Base-by-base conservation (phyloP, 2,113 vertebrate species). In the Arenaria interpres region DNA sequence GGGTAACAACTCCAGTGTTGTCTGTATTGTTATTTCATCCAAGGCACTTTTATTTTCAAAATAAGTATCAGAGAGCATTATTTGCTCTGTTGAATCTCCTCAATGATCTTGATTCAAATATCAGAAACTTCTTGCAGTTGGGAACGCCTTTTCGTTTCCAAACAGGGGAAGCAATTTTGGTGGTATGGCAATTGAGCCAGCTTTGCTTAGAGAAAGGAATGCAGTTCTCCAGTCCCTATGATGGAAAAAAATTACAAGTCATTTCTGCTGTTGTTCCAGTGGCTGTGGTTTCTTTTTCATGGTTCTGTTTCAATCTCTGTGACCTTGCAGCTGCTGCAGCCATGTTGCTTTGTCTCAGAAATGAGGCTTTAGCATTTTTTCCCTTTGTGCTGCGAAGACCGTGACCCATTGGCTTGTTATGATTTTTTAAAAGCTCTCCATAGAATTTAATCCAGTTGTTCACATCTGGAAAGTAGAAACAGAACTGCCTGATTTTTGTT, bases 271-370 rank as follows among this genome's bases (percentile, higher is more conserved):
- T 84, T 1, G 1, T 82, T 92, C 77, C 64, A 79, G 94, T 2
- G 74, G 48, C 96, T 82, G 48, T 76, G 84, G 66, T 89, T 96
- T 96, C 93, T 89, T 82, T 85, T 95, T 69, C 35, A 39, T 66
- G 69, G 77, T 94, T 89, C 37, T 88, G 8, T 83, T 89, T 95
- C 93, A 79, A 4, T 81, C 75, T 67, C 69, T 85, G 86, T 94
- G 96, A 91, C 88, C 88, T 91, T 91, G 81, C 84, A 96, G 89
- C 89, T 94, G 95, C 89, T 95, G 77, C 69, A 82, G 59, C 91
- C 89, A 68, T 93, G 66, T 72, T 93, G 17, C 39, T 79, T 53
- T 4, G 3, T 76, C 62, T 93, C 74, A 85, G 71, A 86, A 95
- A 57, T 21, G 17, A 53, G 39, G 45, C 33, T 60, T 62, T 79